phyloP scores from a whole-genome alignment of 2,797 vertebrate species.

The Sebastes iracundus region DNA sequence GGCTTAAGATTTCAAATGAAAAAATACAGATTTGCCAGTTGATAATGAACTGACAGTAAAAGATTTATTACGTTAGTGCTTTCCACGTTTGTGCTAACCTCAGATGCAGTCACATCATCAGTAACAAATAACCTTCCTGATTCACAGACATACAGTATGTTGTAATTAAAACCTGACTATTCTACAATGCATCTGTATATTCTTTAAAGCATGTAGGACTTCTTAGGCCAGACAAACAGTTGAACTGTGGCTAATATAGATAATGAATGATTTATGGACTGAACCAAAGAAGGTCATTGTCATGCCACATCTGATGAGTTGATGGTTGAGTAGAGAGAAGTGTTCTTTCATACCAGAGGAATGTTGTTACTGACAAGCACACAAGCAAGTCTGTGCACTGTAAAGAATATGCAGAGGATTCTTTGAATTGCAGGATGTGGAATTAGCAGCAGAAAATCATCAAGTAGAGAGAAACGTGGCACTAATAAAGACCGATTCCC shows the following conservation, averaged over 20 bases:
- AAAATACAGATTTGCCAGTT: background rate
- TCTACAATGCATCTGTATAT: background rate
- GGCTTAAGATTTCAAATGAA: background rate
- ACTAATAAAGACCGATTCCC: background rate
- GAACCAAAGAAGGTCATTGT: slow-evolving; percentile 43
- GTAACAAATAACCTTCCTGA: background rate
- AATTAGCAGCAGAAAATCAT: slow-evolving; percentile 13
- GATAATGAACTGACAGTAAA: background rate
- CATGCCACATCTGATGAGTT: slow-evolving; percentile 21
- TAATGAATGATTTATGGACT: slow-evolving; percentile 56
- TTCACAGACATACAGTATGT: background rate
- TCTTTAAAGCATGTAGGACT: background rate
- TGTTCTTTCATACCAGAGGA: slow-evolving; percentile 31
- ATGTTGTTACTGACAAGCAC: slow-evolving; percentile 20
- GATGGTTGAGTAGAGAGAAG: slow-evolving; percentile 33
- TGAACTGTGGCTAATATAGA: slow-evolving; percentile 29
- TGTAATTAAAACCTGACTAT: background rate
- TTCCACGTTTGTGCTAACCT: background rate
- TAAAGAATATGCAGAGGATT: slow-evolving; percentile 15
- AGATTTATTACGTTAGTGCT: background rate
- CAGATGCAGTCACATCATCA: background rate
- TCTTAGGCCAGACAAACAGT: slow-evolving; percentile 13
- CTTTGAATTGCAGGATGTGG: slow-evolving; percentile 9
- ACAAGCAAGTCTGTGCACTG: slow-evolving; percentile 15
- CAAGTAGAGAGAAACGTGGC: background rate